These are phyloP conservation scores for Oasisia sp. DNA, from an alignment of 2,888 invertebrate species.

Conservation along the genomic window DNA sequence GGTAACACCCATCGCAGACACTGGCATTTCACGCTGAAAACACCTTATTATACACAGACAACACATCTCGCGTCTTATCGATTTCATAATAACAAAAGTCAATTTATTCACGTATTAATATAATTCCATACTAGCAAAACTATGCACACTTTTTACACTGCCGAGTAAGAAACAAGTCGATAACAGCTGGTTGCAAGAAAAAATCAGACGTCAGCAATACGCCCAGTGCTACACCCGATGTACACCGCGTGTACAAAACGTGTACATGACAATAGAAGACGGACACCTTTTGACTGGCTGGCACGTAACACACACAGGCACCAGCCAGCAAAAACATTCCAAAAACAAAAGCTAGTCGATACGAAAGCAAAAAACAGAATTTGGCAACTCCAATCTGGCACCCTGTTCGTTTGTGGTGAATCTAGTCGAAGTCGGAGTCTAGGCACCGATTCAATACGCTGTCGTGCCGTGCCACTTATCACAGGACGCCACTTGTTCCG, in stretches of 20 bases:
- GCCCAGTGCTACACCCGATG: neutral
- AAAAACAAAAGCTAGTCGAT: constrained; percentile 13
- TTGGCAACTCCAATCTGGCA: constrained; percentile 6
- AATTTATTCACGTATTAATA: constrained; percentile 6
- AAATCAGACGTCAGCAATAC: neutral
- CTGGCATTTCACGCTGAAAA: neutral
- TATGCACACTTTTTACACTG: constrained; percentile 12
- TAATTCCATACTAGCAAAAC: constrained; percentile 13
- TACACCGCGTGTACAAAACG: too few relatives aligned
- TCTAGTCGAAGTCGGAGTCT: neutral
- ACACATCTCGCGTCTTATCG: neutral
- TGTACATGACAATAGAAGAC: neutral
- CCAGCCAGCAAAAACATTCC: neutral
- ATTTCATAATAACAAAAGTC: constrained; percentile 4
- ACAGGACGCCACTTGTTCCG: neutral
- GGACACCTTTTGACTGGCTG: neutral
- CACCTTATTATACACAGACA: constrained; percentile 1
- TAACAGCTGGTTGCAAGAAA: constrained; percentile 3
- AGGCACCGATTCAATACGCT: neutral
- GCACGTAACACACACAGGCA: neutral
- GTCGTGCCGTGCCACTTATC: neutral
- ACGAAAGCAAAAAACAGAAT: constrained; percentile 7
- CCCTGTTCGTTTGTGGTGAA: neutral
- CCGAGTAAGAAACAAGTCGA: neutral
- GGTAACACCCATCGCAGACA: neutral